Conservation (phyloP, 1,140 invertebrate genomes). For the Cardiocondyla obscurior region DNA sequence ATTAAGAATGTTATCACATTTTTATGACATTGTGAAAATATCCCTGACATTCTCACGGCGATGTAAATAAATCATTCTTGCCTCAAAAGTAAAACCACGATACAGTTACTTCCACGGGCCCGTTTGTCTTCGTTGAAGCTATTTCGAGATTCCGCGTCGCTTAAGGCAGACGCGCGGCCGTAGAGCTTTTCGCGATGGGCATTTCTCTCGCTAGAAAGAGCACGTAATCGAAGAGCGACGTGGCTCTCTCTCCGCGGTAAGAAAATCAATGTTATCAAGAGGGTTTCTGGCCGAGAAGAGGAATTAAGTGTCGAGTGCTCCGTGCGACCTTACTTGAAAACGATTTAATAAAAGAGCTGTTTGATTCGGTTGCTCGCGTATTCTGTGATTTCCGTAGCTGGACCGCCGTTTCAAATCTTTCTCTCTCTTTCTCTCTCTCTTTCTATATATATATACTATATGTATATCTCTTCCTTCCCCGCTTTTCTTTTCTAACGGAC, state of each 20-base stretch:
- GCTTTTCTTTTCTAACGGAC: not conserved
- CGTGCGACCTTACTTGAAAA: constrained; percentile 9
- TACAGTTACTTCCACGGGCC: not conserved
- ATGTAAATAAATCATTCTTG: not conserved
- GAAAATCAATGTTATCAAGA: constrained; percentile 56
- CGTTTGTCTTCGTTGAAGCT: not conserved
- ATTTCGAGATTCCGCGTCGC: not conserved
- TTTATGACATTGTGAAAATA: constrained; percentile 1
- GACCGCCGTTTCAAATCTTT: not conserved
- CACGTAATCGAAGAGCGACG: constrained; percentile 11
- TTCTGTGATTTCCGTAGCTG: not conserved
- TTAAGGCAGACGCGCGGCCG: not conserved
- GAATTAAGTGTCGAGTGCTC: constrained; percentile 2
- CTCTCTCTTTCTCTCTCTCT: not conserved
- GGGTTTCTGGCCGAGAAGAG: not conserved
- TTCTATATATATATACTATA: too few relatives aligned
- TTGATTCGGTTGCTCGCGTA: not conserved
- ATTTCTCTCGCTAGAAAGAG: constrained; percentile 6
- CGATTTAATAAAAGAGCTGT: constrained; percentile 23
- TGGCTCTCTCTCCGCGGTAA: not conserved
- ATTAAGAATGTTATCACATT: too few relatives aligned
- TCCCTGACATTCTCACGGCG: not conserved
- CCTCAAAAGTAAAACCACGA: not conserved
- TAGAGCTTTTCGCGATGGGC: not conserved
- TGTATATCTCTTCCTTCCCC: not conserved